phyloP scores from a whole-genome alignment of 2,113 vertebrate species.

The Rousettus leschenaultii region DNA sequence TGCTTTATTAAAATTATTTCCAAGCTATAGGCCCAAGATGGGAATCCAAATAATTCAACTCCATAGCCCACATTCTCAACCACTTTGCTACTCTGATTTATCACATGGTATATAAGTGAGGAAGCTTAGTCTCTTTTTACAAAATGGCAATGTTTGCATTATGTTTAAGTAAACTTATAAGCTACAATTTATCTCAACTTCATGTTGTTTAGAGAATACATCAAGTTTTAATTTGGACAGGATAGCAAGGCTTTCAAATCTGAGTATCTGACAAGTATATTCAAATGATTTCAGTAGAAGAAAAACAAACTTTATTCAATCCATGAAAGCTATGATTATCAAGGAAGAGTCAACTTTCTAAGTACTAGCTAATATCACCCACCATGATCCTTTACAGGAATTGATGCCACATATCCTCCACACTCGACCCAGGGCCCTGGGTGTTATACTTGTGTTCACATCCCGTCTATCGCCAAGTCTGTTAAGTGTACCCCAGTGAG shows the following conservation, averaged over 20 bases:
- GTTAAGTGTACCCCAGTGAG: not conserved
- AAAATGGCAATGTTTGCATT: not conserved
- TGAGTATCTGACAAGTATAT: not conserved
- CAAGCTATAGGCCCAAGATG: not conserved
- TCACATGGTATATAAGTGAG: not conserved
- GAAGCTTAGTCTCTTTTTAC: not conserved
- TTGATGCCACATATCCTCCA: not conserved
- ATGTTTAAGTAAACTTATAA: not conserved
- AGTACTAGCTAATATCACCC: not conserved
- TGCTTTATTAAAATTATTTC: conserved; percentile 5
- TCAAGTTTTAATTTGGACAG: not conserved
- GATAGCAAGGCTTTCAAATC: not conserved
- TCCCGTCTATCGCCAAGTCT: not conserved
- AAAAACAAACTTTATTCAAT: not conserved
- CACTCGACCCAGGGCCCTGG: not conserved
- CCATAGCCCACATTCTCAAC: not conserved
- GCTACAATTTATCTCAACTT: not conserved
- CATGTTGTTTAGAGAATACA: not conserved
- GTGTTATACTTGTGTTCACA: not conserved
- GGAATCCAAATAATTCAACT: not conserved
- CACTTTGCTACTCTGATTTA: not conserved
- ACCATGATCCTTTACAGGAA: not conserved
- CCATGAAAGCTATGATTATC: not conserved
- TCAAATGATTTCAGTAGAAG: not conserved
- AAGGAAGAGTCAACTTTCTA: not conserved